Evolutionary conservation across 2,888 invertebrate species (phyloP), one percentile per base, ranked within the genome.

Genomic region (Eristalinus aeneus): DNA sequence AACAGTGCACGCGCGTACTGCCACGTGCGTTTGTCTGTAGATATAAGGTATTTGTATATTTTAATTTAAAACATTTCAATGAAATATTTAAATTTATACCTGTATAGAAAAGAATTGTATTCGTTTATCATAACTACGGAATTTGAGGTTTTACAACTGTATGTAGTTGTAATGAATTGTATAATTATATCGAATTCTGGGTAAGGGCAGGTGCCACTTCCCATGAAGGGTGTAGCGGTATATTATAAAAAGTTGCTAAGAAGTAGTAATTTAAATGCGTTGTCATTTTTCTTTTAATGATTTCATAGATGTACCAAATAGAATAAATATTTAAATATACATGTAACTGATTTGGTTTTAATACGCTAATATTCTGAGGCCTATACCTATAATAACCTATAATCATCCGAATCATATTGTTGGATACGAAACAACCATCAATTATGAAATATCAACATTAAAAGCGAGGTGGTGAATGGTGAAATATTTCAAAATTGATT

Each of bases 301-400:
- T 60, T 77, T 60, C 65, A 74, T 64, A 79, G 65, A 39, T 84
- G 74, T 84, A 79, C 22, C 78, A 79, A 79, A 73, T 69, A 65
- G 71, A 82, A 54, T 83, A 79, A 79, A 77, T 83, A 78, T 73
- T 69, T 74, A 78, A 74, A 39, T 69, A 39, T 68, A 63, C 31
- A 77, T 56, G 22, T 56, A 46, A 16, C 1, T 16, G n/a, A 2
- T 16, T 46, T 6, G 16, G 16, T 46, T 46, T 46, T 46, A n/a
- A n/a, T 46, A 4, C n/a, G 27, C 5, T 27, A 2, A 27, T 3
- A 27, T 3, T 3, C 27, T 27, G 27, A 5, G 5, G 27, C 27
- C n/a, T n/a, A n/a, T n/a, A n/a, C n/a, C n/a, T n/a, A n/a, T n/a
- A n/a, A n/a, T n/a, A n/a, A n/a, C n/a, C n/a, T n/a, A n/a, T n/a